Conservation (phyloP, 2,113 vertebrate genomes). For the Oxyruncus cristatus region DNA sequence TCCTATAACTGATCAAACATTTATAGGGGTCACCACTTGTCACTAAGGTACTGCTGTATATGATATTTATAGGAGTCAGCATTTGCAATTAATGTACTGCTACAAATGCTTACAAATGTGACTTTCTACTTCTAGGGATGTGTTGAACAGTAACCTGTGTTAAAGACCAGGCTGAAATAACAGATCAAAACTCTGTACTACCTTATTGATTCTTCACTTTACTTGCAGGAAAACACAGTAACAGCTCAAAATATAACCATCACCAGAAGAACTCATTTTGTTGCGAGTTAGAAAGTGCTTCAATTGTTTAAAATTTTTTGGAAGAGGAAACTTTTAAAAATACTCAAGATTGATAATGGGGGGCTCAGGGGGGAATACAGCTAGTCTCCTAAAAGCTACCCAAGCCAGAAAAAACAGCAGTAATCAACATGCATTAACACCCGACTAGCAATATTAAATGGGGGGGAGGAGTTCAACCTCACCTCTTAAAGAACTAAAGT, state of each 20-base stretch:
- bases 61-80: background rate
- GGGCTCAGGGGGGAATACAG: accelerated
- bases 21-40: background rate
- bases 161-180: background rate
- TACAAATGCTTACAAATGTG: background rate
- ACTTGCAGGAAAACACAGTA: background rate
- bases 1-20: background rate
- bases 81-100: background rate
- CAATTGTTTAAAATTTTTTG: background rate
- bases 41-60: background rate
- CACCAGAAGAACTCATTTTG: background rate
- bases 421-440: background rate
- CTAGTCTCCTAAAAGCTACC: background rate
- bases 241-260: background rate
- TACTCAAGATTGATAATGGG: background rate
- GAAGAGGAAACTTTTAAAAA: background rate
- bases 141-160: background rate
- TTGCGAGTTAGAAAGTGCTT: background rate
- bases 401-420: background rate
- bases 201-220: background rate
- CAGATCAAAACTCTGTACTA: background rate
- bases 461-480: background rate
- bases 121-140: background rate
- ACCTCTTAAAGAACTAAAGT: background rate
- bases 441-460: background rate